phyloP scores from a whole-genome alignment of 2,888 invertebrate species.

The Alviniconcha strummeri region DNA sequence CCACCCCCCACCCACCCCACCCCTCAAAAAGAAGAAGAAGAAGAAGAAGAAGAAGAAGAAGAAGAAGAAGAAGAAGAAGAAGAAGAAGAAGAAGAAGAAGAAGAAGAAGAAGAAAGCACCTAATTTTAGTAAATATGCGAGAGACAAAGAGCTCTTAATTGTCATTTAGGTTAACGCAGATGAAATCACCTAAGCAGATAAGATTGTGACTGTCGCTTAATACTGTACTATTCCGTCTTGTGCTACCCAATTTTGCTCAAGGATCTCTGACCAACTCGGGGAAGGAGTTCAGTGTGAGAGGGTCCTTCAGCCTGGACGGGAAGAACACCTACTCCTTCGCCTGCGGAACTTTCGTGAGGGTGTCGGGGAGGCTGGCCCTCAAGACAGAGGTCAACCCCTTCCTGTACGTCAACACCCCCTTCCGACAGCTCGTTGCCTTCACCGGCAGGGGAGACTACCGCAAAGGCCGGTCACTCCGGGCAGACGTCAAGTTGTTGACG shows the following conservation, averaged over 20 bases:
- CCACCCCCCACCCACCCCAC: too few relatives aligned
- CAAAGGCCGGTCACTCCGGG: conserved; percentile 34
- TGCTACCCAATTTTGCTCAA: conserved; percentile 21
- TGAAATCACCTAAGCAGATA: too few relatives aligned
- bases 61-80: too few relatives aligned
- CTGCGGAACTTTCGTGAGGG: conserved; percentile 38
- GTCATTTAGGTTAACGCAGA: too few relatives aligned
- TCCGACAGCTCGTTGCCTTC: conserved; percentile 24
- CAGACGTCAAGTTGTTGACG: conserved; percentile 21
- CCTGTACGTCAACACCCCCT: conserved; percentile 39
- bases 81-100: too few relatives aligned
- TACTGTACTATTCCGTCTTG: too few relatives aligned
- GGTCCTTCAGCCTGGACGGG: conserved; percentile 42
- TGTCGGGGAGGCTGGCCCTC: conserved; percentile 26
- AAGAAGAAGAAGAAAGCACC: too few relatives aligned
- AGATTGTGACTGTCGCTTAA: too few relatives aligned
- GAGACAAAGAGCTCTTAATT: too few relatives aligned
- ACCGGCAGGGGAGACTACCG: conserved; percentile 36
- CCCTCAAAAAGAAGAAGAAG: too few relatives aligned
- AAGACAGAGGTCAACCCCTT: conserved; percentile 41
- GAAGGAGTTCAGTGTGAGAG: conserved; percentile 45
- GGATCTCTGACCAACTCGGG: conserved; percentile 52
- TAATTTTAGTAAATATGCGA: too few relatives aligned
- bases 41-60: too few relatives aligned
- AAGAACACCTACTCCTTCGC: conserved; percentile 49